Percentiles rank a stretch among this genome's conserved stretches.
These are phyloP conservation scores for Papilio polyxenes DNA, from an alignment of 1,140 invertebrate species.

Conservation along the genomic window DNA sequence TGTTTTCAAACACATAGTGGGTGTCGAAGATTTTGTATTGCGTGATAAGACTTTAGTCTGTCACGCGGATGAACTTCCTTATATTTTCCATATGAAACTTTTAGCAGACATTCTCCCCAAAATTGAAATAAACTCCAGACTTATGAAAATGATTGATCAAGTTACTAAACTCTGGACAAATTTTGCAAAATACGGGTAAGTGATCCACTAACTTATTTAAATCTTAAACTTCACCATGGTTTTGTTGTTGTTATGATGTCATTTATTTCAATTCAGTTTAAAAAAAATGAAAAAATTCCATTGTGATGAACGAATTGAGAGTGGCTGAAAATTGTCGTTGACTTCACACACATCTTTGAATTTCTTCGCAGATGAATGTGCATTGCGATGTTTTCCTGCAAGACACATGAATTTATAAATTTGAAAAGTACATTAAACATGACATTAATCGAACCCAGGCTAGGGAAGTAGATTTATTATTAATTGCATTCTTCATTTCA, in stretches of 20 bases:
- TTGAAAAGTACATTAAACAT: no score
- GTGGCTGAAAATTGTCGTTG: no score
- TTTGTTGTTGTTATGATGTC: not conserved
- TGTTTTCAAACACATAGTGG: constrained; percentile 38
- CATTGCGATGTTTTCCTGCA: no score
- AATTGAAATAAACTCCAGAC: constrained; percentile 43
- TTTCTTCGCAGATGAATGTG: no score
- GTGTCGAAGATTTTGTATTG: constrained; percentile 34
- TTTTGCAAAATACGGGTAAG: constrained; percentile 62
- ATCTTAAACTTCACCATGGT: not conserved
- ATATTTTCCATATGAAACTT: constrained; percentile 51
- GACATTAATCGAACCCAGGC: no score
- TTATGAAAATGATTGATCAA: constrained; percentile 50
- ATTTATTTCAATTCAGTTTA: not conserved
- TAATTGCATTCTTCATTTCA: not conserved
- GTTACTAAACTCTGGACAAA: constrained; percentile 59
- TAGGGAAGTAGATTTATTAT: not conserved
- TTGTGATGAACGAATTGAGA: no score
- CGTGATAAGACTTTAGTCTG: constrained; percentile 38
- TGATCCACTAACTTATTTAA: not conserved
- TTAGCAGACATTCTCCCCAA: not conserved
- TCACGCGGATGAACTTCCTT: constrained; percentile 56
- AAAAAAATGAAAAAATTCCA: no score
- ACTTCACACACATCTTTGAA: no score
- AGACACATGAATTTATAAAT: no score